These are phyloP conservation scores for Flexamia atlantica DNA, from an alignment of 2,888 invertebrate species.

Conservation along the genomic window DNA sequence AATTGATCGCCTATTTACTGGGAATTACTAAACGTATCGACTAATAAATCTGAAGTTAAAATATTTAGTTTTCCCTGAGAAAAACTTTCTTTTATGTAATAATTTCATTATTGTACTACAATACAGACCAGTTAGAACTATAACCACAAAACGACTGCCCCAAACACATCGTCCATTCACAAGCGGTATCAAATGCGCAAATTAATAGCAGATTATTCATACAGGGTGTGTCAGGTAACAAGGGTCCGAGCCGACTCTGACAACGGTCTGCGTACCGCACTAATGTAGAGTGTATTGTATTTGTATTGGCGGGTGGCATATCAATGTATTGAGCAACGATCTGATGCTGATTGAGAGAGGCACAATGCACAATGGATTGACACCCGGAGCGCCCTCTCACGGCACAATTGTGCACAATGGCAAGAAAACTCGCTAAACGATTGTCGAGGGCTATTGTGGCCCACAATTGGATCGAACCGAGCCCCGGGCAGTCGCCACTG, in stretches of 20 bases:
- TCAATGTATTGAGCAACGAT: conserved; percentile 29
- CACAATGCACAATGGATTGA: conserved; percentile 34
- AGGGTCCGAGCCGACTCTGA: neutral
- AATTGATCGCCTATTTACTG: too few relatives aligned
- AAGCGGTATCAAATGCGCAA: too few relatives aligned
- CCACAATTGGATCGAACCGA: conserved; percentile 33
- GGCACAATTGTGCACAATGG: conserved; percentile 39
- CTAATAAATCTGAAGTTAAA: too few relatives aligned
- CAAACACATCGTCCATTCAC: too few relatives aligned
- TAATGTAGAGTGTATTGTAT: conserved; percentile 12
- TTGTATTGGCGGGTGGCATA: conserved; percentile 21
- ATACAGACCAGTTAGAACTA: too few relatives aligned
- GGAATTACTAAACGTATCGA: too few relatives aligned
- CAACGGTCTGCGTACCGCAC: neutral
- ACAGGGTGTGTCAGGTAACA: too few relatives aligned
- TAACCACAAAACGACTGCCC: too few relatives aligned
- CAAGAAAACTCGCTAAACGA: conserved; percentile 53
- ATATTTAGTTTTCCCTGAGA: too few relatives aligned
- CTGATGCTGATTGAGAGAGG: conserved; percentile 17
- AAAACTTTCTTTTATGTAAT: too few relatives aligned
- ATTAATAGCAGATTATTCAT: too few relatives aligned
- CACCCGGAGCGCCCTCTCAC: conserved; percentile 18
- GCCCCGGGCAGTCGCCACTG: neutral
- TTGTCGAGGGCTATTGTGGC: conserved; percentile 37
- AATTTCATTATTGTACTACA: too few relatives aligned